Percentiles rank a stretch among this genome's conserved stretches.
Conservation (phyloP, 2,797 vertebrate species). For the Coluber constrictor region DNA sequence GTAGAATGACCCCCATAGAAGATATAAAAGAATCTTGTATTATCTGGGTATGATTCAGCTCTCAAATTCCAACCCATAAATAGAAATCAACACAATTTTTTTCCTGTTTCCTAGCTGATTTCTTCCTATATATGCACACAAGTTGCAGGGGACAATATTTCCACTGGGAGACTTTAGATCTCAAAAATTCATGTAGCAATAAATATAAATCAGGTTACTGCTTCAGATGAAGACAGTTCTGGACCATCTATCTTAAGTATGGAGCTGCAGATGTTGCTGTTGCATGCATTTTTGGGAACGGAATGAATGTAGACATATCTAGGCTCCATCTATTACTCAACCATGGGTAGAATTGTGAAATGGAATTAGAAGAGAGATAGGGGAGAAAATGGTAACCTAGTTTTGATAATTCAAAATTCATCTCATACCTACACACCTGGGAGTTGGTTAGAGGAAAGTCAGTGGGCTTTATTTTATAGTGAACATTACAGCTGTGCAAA, state of each 20-base stretch:
- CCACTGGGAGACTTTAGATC: not conserved
- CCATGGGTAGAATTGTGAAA: not conserved
- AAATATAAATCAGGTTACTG: not conserved
- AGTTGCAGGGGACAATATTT: not conserved
- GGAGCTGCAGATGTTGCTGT: not conserved
- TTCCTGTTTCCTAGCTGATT: not conserved
- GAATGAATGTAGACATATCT: not conserved
- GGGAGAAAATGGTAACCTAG: not conserved
- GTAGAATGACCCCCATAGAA: not conserved
- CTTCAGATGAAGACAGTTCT: not conserved
- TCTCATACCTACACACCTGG: not conserved
- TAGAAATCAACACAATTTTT: not conserved
- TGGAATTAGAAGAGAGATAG: not conserved
- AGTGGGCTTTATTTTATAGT: not conserved
- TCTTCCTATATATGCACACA: not conserved
- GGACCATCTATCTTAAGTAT: not conserved
- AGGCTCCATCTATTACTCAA: not conserved
- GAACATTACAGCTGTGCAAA: not conserved
- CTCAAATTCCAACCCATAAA: not conserved
- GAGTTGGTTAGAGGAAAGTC: not conserved
- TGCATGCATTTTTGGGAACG: not conserved
- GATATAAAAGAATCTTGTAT: not conserved
- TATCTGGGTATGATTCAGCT: fast-evolving
- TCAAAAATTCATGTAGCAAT: not conserved
- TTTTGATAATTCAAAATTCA: not conserved